Percentiles rank a stretch among this genome's conserved stretches.
Conservation (phyloP, 2,888 invertebrate genomes). For the Caenorhabditis sp. region DNA sequence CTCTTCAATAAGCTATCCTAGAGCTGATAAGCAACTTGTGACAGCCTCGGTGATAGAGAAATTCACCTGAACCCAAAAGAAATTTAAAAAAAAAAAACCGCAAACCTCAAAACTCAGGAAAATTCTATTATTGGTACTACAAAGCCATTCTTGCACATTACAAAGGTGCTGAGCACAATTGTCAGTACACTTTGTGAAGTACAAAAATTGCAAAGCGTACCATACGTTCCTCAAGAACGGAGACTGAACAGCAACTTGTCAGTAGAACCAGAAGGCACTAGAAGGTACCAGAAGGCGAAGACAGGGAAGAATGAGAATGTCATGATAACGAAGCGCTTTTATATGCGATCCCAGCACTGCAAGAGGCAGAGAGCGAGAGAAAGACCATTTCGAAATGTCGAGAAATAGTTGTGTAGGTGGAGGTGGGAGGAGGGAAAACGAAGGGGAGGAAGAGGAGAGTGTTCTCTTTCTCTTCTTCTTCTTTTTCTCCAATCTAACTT, state of each 20-base stretch:
- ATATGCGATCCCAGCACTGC: background rate
- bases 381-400: slow-evolving; percentile 2
- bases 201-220: slow-evolving; percentile 31
- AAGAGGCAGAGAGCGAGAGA: background rate
- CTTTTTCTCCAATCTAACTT: slow-evolving; percentile 6
- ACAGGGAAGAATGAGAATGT: slow-evolving; percentile 1
- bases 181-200: slow-evolving; percentile 31
- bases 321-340: slow-evolving; percentile 10
- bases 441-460: background rate
- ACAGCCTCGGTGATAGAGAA: no score
- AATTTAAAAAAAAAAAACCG: no score
- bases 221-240: no score
- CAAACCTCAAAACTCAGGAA: no score
- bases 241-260: slow-evolving; percentile 5
- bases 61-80: no score
- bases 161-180: slow-evolving; percentile 18
- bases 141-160: slow-evolving; percentile 32
- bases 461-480: slow-evolving; percentile 1
- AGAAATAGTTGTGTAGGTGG: slow-evolving; percentile 5
- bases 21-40: no score
- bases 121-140: background rate
- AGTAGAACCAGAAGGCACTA: no score
- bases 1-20: no score
- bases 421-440: background rate
- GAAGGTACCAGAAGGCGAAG: background rate